Evolutionary conservation across 2,888 invertebrate species (phyloP).

Genomic region (Agapostemon virescens): DNA sequence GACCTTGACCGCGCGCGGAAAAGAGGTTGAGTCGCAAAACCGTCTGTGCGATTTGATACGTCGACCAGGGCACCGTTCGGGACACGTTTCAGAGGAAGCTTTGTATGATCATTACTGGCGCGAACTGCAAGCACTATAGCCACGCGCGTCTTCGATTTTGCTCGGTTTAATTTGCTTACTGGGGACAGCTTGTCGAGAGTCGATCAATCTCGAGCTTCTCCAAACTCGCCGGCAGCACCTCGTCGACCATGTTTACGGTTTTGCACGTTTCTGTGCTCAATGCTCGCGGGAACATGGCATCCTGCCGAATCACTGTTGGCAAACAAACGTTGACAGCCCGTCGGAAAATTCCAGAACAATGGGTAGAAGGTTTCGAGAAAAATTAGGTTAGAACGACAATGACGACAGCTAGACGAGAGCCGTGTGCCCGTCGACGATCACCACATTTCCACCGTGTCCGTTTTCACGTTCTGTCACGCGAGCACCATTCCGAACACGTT

Average conservation of each 20-base stretch:
- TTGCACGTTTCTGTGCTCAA: conserved; percentile 53
- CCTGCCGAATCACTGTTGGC: conserved; percentile 63
- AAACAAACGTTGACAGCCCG: conserved; percentile 57
- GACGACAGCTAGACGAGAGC: conserved; percentile 48
- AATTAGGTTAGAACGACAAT: conserved; percentile 68
- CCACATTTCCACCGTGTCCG: conserved; percentile 13
- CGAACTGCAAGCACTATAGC: background rate
- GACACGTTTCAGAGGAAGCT: conserved; percentile 31
- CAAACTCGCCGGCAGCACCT: conserved; percentile 76
- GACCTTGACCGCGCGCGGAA: conserved; percentile 57
- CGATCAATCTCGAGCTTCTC: conserved; percentile 77
- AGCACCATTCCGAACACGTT: conserved; percentile 11
- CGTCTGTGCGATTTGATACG: conserved; percentile 21
- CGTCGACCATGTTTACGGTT: conserved; percentile 73
- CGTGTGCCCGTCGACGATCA: conserved; percentile 38
- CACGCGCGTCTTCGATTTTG: background rate
- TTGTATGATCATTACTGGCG: conserved; percentile 35
- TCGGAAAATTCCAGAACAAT: conserved; percentile 66
- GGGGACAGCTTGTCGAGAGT: conserved; percentile 65
- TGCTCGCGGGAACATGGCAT: conserved; percentile 63
- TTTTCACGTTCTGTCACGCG: conserved; percentile 17
- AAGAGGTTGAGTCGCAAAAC: conserved; percentile 43
- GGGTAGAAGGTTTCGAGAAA: conserved; percentile 26
- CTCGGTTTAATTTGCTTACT: conserved; percentile 66
- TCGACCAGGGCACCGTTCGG: conserved; percentile 23